Base-by-base conservation (phyloP, 2,113 vertebrate genomes). In the Anarhynchus alexandrinus region DNA sequence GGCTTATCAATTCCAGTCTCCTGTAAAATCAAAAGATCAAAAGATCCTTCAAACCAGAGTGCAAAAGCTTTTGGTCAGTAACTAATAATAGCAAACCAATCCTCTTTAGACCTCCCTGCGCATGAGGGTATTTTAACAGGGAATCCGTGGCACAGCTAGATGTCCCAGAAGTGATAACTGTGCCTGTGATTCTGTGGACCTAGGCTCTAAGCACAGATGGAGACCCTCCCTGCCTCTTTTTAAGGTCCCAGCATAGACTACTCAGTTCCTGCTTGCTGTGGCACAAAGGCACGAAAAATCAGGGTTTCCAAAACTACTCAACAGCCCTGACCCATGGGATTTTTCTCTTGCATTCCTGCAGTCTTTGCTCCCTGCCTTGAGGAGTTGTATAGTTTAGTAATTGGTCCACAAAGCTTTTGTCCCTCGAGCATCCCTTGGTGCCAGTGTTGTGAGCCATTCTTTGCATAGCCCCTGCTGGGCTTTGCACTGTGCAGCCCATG, bases 1-100 rank as follows among this genome's bases (percentile, higher is more conserved):
- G 17, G 96, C 91, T 97, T 97, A 97, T 64, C 94, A 86, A 90
- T 96, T 64, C 51, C 96, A 97, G 93, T 96, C 97, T 96, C 84
- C 97, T 97, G 97, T 95, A 97, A 97, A 97, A 97, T 97, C 89
- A 93, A 93, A 91, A 87, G 95, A 96, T 97, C 87, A 97, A 93
- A 90, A 95, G 94, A 62, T 70, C 84, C 79, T 96, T 88, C 93
- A 93, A 94, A 95, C 49, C 64, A 90, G 47, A 95, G 66, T 71
- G 64, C 89, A 80, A 83, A 94, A 90, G 42, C 89, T 87, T 85
- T 94, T 94, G 93, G 51, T 23, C 67, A 90, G 87, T 59, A 87
- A 43, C 89, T 66, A 94, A 81, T 90, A 94, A 96, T 62, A 96
- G 74, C 91, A 97, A 97, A 86, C 38, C 96, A 96, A 96, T 95